Evolutionary conservation across 2,113 vertebrate genomes (phyloP).

Genomic region (Hyperoodon ampullatus): DNA sequence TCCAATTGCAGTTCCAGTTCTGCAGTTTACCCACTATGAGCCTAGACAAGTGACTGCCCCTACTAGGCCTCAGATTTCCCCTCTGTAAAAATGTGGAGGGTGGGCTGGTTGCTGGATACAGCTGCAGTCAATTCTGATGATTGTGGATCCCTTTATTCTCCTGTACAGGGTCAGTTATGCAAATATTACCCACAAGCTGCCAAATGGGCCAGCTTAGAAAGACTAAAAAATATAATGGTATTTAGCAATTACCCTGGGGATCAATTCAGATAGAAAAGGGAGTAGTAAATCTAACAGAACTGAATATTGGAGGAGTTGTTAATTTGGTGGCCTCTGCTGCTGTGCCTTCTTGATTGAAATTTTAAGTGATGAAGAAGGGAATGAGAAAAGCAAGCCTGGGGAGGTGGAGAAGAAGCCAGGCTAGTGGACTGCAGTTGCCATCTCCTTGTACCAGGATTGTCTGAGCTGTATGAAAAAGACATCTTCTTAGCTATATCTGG

Average conservation of each 20-base stretch:
- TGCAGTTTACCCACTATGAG: background rate
- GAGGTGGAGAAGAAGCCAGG: background rate
- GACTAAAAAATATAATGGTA: conserved; percentile 71
- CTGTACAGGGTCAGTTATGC: conserved; percentile 56
- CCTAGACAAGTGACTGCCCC: no score
- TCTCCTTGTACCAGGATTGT: background rate
- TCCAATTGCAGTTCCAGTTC: background rate
- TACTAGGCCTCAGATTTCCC: background rate
- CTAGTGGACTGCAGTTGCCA: background rate
- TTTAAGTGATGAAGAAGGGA: conserved; percentile 42
- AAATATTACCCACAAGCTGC: conserved; percentile 58
- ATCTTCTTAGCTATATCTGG: background rate
- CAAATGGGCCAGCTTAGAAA: conserved; percentile 64
- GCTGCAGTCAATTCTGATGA: background rate
- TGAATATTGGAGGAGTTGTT: conserved; percentile 63
- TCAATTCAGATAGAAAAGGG: conserved; percentile 65
- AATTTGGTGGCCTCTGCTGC: conserved; percentile 43
- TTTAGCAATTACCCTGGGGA: conserved; percentile 68
- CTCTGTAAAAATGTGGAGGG: background rate
- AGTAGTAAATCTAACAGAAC: conserved; percentile 69
- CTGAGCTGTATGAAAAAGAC: background rate
- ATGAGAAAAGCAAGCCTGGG: background rate
- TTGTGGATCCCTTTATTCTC: background rate
- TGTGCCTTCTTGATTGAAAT: conserved; percentile 43
- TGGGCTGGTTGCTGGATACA: background rate